A percentile compares a stretch with the other conserved stretches of the same genome.
These are phyloP conservation scores for Polydrusus tereticollis DNA, from an alignment of 2,888 invertebrate genomes.

Conservation along the genomic window DNA sequence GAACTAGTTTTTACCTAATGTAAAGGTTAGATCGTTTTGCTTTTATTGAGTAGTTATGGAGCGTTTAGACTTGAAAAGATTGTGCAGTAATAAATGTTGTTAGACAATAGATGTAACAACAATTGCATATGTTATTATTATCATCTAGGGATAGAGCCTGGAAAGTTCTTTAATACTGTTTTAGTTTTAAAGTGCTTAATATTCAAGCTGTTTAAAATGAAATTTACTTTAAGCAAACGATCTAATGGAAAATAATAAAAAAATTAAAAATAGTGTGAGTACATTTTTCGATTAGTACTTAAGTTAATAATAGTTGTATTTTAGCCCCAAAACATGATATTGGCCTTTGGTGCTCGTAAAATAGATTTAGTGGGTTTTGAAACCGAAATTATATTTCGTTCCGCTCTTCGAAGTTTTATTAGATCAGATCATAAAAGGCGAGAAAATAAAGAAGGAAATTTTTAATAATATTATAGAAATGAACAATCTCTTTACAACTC, in stretches of 20 bases:
- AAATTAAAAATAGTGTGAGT: background rate
- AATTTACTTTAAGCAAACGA: background rate
- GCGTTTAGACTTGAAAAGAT: background rate
- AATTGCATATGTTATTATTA: too few relatives aligned
- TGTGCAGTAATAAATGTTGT: too few relatives aligned
- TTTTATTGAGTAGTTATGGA: background rate
- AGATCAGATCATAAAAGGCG: background rate
- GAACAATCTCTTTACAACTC: too few relatives aligned
- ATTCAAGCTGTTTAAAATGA: too few relatives aligned
- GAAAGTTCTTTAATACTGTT: too few relatives aligned
- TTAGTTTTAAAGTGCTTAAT: too few relatives aligned
- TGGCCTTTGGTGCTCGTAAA: constrained; percentile 1
- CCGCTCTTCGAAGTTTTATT: background rate
- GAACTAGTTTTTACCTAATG: too few relatives aligned
- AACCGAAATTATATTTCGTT: background rate
- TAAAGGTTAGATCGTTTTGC: background rate
- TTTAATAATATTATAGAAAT: background rate
- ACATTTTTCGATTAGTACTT: background rate
- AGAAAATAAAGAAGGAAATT: background rate
- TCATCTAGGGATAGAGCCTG: too few relatives aligned
- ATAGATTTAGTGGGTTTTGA: background rate
- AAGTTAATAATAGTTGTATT: background rate
- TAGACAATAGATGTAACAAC: too few relatives aligned
- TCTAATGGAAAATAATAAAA: background rate
- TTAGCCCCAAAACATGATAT: background rate